phyloP scores from a whole-genome alignment of 2,888 invertebrate species.

The Chrysolina haemoptera region DNA sequence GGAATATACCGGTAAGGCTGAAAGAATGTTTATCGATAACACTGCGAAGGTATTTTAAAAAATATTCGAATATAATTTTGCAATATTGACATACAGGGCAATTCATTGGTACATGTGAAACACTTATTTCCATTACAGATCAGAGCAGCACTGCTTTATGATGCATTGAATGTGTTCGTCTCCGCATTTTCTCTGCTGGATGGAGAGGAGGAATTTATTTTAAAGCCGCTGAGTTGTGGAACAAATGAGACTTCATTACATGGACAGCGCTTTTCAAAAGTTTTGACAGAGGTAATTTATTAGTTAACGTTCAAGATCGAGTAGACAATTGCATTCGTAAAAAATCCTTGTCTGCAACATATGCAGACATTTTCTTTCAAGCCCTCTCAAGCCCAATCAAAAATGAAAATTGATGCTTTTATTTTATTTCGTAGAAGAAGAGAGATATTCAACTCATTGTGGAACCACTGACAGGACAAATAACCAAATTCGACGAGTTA shows the following conservation, averaged over 20 bases:
- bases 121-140: slow-evolving; percentile 71
- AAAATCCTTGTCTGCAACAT: too few relatives aligned
- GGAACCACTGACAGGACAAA: slow-evolving; percentile 77
- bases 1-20: slow-evolving; percentile 34
- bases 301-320: not conserved
- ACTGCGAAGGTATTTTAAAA: too few relatives aligned
- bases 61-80: too few relatives aligned
- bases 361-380: too few relatives aligned
- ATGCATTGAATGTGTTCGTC: slow-evolving; percentile 79
- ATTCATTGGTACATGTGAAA: slow-evolving; percentile 15
- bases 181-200: slow-evolving; percentile 69
- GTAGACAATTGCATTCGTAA: too few relatives aligned
- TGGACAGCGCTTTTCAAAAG: slow-evolving; percentile 65
- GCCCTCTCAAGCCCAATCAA: too few relatives aligned
- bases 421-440: slow-evolving; percentile 46
- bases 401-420: not conserved
- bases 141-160: slow-evolving; percentile 79
- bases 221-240: slow-evolving; percentile 59
- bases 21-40: not conserved
- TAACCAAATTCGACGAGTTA: slow-evolving; percentile 75
- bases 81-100: too few relatives aligned
- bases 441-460: slow-evolving; percentile 54
- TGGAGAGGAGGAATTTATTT: slow-evolving; percentile 53
- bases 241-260: slow-evolving; percentile 56
- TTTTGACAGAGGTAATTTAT: slow-evolving; percentile 58